Conservation (phyloP, 2,888 invertebrate species). For the Ectemnius cavifrons region DNA sequence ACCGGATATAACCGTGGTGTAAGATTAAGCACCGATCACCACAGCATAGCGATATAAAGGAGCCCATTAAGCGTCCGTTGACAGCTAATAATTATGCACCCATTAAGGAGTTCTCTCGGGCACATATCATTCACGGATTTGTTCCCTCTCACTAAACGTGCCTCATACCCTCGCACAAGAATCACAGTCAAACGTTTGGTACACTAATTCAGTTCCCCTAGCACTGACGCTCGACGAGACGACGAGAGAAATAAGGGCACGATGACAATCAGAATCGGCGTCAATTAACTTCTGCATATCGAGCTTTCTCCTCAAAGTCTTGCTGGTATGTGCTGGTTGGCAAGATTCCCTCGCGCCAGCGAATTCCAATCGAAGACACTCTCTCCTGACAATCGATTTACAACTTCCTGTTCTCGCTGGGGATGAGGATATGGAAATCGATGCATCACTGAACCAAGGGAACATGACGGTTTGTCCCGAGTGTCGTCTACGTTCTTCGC, state of each 20-base stretch:
- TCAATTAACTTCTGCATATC: no score
- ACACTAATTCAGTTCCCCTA: slow-evolving; percentile 21
- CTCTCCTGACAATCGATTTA: background rate
- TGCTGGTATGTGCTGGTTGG: no score
- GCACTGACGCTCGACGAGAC: slow-evolving; percentile 15
- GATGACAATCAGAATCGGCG: background rate
- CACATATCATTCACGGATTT: slow-evolving; percentile 41
- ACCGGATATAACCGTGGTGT: slow-evolving; percentile 14
- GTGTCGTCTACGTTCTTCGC: background rate
- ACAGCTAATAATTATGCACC: slow-evolving; percentile 34
- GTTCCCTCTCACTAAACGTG: slow-evolving; percentile 23
- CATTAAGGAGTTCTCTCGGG: slow-evolving; percentile 41
- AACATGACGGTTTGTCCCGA: background rate
- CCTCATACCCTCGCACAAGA: slow-evolving; percentile 44
- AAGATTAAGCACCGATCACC: slow-evolving; percentile 24
- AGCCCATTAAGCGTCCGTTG: slow-evolving; percentile 24
- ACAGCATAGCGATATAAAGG: slow-evolving; percentile 9
- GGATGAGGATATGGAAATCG: background rate
- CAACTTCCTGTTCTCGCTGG: background rate
- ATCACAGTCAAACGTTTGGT: slow-evolving; percentile 67
- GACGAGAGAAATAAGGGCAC: background rate
- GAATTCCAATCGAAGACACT: background rate
- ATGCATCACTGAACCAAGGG: background rate
- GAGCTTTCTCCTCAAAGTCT: no score
- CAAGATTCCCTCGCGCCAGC: background rate